Evolutionary conservation across 2,888 invertebrate genomes (phyloP), one percentile per base, ranked within the genome.

Genomic region (Cyrtodaria siliqua): DNA sequence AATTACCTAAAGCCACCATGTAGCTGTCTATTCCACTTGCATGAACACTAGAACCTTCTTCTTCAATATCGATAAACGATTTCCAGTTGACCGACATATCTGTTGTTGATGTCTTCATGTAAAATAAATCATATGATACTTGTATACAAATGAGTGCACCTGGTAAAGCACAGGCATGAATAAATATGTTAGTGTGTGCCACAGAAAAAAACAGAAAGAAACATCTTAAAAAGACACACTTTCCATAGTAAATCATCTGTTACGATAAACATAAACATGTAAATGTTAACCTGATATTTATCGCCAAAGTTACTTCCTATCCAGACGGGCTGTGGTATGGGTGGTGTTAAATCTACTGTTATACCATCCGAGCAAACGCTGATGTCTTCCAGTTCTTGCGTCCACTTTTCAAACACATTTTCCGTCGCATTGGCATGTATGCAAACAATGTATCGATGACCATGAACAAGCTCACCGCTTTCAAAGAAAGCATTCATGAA

Each of bases 351-450:
- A 63, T 86, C 86, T 18, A 85, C 64, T 29, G 84, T 84, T 29
- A 86, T 61, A 16, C 87, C 87, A 72, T 83, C 85, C 49, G 80
- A 80, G 66, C 87, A 87, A 14, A 50, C 66, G 24, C 57, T 70
- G 9, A 86, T 60, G 20, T 63, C 83, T 12, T 60, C 62, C 14
- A 86, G 57, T 27, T 67, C 53, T 27, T 82, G 69, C 0, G 63
- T 68, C 82, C 82, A 83, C 24, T 77, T 67, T 44, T 85, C 83
- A 64, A 74, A 49, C 12, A 52, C 20, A 24, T 79, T 52, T 12
- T 26, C 14, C 27, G 72, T 72, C 16, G 61, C 52, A 8, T 73
- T 59, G 4, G 85, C 82, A 64, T 74, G 73, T 1, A 84, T 60
- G 47, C 82, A 84, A 1, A 81, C 59, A 14, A 76, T 69, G 53